Evolutionary conservation across 2,797 vertebrate species (phyloP), one percentile per base, ranked within the genome.

Genomic region (Sternotherus odoratus): DNA sequence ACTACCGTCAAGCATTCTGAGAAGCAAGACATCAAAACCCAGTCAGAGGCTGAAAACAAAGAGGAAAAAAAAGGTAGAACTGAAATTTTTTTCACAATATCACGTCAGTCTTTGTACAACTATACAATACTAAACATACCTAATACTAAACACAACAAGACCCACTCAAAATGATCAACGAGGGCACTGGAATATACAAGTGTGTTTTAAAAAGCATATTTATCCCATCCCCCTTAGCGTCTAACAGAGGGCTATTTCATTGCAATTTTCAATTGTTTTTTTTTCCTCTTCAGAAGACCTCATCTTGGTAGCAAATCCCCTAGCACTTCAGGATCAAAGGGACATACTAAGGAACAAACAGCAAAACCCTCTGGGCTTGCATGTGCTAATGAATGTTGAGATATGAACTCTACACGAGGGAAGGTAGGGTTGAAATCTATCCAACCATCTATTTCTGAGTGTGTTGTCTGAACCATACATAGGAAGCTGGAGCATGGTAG

Each of bases 361-460:
- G 12, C 78, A 5, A 87, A 53, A 89, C 11, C 3, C 81, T 95
- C 94, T 8, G 85, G 66, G 94, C 89, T 94, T 2, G 33, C 63
- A 2, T 1, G 66, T 0, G 79, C 85, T 87, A 79, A 3, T 1
- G 57, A 86, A 92, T 1, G 63, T 48, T 5, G 92, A 0, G 94
- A 80, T 82, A 91, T 30, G 95, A 95, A 89, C 82, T 63, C 46
- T 49, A 19, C 60, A 87, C 75, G 92, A 92, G 95, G 91, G 95
- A 92, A 90, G 90, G 89, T 93, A 91, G 97, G 95, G 93, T 83
- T 90, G 83, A 96, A 96, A 97, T 86, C 80, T 93, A 86, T 82
- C 96, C 96, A 97, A 95, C 97, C 97, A 97, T 97, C 97, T 97
- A 97, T 77, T 96, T 94, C 92, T 91, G 95, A 97, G 96, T 91